Percentiles rank a stretch among this genome's conserved stretches.
phyloP scores from a whole-genome alignment of 2,888 invertebrate species.

The Heliconius ismenius region DNA sequence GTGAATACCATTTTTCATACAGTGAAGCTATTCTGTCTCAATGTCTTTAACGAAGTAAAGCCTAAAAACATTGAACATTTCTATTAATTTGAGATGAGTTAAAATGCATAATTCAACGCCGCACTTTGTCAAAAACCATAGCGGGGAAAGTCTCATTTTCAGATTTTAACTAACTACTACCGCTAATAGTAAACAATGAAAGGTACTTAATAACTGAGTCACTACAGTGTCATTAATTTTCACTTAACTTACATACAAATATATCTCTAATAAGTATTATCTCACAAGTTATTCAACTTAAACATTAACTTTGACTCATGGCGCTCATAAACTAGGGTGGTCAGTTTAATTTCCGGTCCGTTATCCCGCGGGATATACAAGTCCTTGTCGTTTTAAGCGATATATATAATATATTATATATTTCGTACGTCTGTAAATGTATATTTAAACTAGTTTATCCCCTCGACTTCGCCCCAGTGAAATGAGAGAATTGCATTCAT shows the following conservation, averaged over 20 bases:
- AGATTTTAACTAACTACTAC: not conserved
- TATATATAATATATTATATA: not conserved
- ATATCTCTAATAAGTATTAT: slow-evolving; percentile 13
- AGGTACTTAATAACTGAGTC: not conserved
- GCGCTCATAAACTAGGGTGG: slow-evolving; percentile 42
- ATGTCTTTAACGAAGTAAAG: too few relatives aligned
- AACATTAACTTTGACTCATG: slow-evolving; percentile 14
- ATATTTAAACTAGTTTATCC: not conserved
- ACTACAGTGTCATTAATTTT: not conserved
- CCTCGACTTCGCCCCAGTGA: not conserved
- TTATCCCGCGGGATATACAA: slow-evolving; percentile 1
- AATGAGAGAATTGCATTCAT: too few relatives aligned
- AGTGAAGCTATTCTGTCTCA: too few relatives aligned
- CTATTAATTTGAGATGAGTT: too few relatives aligned
- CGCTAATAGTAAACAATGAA: not conserved
- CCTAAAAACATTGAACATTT: too few relatives aligned
- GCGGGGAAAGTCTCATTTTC: too few relatives aligned
- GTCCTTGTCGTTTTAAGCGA: slow-evolving; percentile 4
- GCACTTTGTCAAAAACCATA: too few relatives aligned
- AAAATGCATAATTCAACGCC: too few relatives aligned
- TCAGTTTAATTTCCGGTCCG: slow-evolving; percentile 47
- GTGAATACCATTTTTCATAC: too few relatives aligned
- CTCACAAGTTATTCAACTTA: slow-evolving; percentile 24
- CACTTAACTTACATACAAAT: not conserved
- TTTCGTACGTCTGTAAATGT: not conserved